Base-by-base conservation (phyloP, 2,888 invertebrate species). In the Pollenia angustigena region DNA sequence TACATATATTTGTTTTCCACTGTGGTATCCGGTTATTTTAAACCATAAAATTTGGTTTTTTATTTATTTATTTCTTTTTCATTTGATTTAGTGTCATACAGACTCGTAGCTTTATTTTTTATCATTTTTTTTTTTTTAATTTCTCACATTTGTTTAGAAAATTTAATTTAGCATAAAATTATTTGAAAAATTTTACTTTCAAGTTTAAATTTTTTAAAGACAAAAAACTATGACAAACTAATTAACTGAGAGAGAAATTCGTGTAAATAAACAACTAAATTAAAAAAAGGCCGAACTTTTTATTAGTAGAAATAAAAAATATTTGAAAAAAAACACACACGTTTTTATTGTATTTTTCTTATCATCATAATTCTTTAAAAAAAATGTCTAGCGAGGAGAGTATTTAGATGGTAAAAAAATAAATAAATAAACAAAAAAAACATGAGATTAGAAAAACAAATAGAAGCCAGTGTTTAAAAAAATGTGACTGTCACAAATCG, bases 21-120 rank as follows among this genome's bases (percentile, higher is more conserved):
- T 66, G 23, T 64, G 52, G 60, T 56, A 78, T 75, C 79, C 72
- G 78, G 64, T 71, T 79, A 32, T 74, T 81, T 79, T 71, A 23
- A 71, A 62, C 11, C 46, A 71, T 58, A 56, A 42, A 64, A 79
- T 66, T 69, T 54, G 6, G 52, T 71, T 60, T 78, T 58, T 83
- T 75, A 7, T 79, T 82, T 74, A 11, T 32, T 66, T 32, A 32
- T 78, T 56, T n/a, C 9, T 2, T 54, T 48, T 50, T 60, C 46
- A 68, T 66, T 74, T 66, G 46, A 48, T 81, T 71, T 54, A 9
- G 62, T 81, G 62, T 64, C 62, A 79, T 50, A 8, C 42, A 14
- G 23, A 44, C 16, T 14, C 40, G 11, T 7, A 11, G 40, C 16
- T 18, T 69, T 40, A 46, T 68, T 46, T 46, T 23, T 40, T 32